Conservation (phyloP, 2,797 vertebrate genomes). For the Coregonus sp. region DNA sequence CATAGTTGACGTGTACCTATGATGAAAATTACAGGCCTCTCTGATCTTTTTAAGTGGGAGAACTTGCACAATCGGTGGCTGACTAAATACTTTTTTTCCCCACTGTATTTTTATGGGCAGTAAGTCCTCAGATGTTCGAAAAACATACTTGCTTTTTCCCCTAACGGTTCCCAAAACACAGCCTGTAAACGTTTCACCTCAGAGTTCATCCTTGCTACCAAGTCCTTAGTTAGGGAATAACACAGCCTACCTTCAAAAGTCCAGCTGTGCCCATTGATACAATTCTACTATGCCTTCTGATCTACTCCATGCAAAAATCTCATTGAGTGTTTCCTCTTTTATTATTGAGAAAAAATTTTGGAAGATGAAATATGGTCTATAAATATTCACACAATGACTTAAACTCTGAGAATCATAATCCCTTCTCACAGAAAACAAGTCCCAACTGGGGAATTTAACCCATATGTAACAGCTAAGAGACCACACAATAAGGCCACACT, state of each 20-base stretch:
- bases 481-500: too few species aligned
- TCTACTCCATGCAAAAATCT: neutral
- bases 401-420: neutral
- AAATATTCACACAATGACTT: neutral
- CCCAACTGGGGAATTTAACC: neutral
- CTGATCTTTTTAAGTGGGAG: too few species aligned
- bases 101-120: neutral
- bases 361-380: neutral
- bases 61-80: too few species aligned
- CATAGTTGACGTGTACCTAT: too few species aligned
- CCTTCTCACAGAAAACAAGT: constrained; percentile 1
- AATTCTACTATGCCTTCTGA: neutral
- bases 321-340: neutral
- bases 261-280: neutral
- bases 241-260: neutral
- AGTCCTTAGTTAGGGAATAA: neutral
- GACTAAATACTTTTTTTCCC: too few species aligned
- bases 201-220: too few species aligned
- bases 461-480: neutral
- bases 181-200: neutral
- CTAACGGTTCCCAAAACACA: neutral
- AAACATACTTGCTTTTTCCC: neutral
- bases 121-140: neutral
- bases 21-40: too few species aligned
- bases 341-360: neutral